These are phyloP conservation scores for Lissocephala sabroskyi DNA, from an alignment of 2,888 invertebrate genomes.

Conservation along the genomic window DNA sequence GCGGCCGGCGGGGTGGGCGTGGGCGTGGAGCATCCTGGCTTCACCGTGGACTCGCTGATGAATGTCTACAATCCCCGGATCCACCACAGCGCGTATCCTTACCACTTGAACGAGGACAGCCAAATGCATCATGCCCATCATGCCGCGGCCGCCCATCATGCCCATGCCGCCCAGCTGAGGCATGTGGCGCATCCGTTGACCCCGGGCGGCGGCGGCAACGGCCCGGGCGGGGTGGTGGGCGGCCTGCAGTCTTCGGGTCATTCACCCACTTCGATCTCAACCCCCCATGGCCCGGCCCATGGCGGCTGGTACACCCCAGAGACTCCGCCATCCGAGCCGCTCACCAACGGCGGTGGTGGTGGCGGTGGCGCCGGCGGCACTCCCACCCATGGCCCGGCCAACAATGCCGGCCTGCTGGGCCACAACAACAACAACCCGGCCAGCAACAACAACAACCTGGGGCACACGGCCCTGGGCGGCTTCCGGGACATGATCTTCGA, in stretches of 20 bases:
- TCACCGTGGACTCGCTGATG: slow-evolving; percentile 72
- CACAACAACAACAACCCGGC: slow-evolving; percentile 26
- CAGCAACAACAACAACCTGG: slow-evolving; percentile 33
- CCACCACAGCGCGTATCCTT: slow-evolving; percentile 71
- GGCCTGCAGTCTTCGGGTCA: slow-evolving; percentile 54
- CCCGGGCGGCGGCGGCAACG: slow-evolving; percentile 51
- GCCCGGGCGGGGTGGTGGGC: slow-evolving; percentile 20
- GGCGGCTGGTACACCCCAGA: slow-evolving; percentile 73
- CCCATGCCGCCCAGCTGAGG: slow-evolving; percentile 61
- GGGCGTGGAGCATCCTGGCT: slow-evolving; percentile 70
- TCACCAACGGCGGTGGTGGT: slow-evolving; percentile 38
- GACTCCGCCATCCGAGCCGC: slow-evolving; percentile 71
- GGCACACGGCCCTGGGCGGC: slow-evolving; percentile 57
- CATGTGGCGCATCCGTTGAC: slow-evolving; percentile 59
- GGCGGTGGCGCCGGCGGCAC: slow-evolving; percentile 12
- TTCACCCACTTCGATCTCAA: slow-evolving; percentile 66
- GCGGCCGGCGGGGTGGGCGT: slow-evolving; percentile 68
- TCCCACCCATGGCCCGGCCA: slow-evolving; percentile 24
- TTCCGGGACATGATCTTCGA: slow-evolving; percentile 73
- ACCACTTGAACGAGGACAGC: slow-evolving; percentile 71
- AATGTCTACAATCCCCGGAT: slow-evolving; percentile 72
- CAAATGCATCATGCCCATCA: slow-evolving; percentile 69
- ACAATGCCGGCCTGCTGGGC: slow-evolving; percentile 12
- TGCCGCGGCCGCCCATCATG: slow-evolving; percentile 67
- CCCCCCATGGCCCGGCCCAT: slow-evolving; percentile 69